phyloP scores from a whole-genome alignment of 2,888 invertebrate species.

The Melipona bicolor region DNA sequence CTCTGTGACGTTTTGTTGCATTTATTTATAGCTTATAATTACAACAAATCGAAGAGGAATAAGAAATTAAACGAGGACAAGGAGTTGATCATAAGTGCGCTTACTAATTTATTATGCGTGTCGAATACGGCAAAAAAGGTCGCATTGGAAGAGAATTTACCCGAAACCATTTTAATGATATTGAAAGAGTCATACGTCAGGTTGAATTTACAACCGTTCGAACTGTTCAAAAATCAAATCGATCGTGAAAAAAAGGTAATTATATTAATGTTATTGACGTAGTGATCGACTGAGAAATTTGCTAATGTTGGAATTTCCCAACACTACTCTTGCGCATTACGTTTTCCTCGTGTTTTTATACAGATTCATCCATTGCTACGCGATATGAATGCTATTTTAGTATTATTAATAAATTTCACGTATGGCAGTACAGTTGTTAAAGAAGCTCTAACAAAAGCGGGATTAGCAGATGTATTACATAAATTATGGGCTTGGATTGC shows the following conservation, averaged over 20 bases:
- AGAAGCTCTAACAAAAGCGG: conserved; percentile 85
- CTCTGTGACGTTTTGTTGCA: conserved; percentile 84
- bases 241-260: conserved; percentile 83
- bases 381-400: conserved; percentile 86
- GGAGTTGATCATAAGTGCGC: conserved; percentile 81
- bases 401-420: conserved; percentile 87
- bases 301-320: conserved; percentile 33
- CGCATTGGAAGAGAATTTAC: conserved; percentile 83
- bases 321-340: background rate
- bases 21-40: conserved; percentile 83
- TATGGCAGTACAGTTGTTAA: conserved; percentile 86
- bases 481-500: conserved; percentile 89
- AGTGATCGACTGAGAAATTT: background rate
- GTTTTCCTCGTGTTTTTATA: conserved; percentile 53
- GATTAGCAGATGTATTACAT: conserved; percentile 86
- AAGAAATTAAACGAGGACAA: conserved; percentile 81
- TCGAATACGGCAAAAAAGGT: conserved; percentile 84
- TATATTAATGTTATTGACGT: background rate
- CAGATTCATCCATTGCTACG: conserved; percentile 85
- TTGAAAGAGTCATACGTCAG: conserved; percentile 84
- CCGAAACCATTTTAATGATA: conserved; percentile 82
- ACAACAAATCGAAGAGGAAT: conserved; percentile 78
- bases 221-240: conserved; percentile 81
- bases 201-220: conserved; percentile 85
- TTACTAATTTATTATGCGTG: conserved; percentile 84